These are phyloP conservation scores for Agrilus cyanescens DNA, from an alignment of 2,888 invertebrate species.

Conservation along the genomic window DNA sequence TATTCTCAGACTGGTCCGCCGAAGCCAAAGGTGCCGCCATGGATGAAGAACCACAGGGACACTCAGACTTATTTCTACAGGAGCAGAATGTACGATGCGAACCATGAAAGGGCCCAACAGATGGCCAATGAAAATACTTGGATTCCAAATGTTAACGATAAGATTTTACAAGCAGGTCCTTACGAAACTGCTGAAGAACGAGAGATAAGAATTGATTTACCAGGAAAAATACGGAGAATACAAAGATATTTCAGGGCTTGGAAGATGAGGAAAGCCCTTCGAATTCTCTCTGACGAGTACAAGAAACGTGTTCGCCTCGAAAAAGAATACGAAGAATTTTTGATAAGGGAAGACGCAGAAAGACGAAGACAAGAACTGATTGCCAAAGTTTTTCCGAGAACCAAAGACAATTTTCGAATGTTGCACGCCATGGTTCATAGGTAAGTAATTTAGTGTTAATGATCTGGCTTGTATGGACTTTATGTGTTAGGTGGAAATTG, in stretches of 20 bases:
- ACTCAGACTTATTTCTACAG: conserved; percentile 50
- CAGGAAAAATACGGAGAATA: conserved; percentile 46
- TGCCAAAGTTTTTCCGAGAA: conserved; percentile 57
- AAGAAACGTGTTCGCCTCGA: conserved; percentile 41
- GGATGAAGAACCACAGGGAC: conserved; percentile 45
- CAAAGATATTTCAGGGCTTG: conserved; percentile 52
- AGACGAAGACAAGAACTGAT: conserved; percentile 45
- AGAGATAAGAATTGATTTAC: conserved; percentile 43
- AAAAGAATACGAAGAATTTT: conserved; percentile 37
- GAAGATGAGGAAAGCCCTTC: conserved; percentile 41
- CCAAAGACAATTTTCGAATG: conserved; percentile 62
- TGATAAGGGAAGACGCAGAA: conserved; percentile 38
- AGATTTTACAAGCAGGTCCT: conserved; percentile 44
- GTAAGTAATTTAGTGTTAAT: no score
- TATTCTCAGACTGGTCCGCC: conserved; percentile 67
- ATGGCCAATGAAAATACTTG: conserved; percentile 45
- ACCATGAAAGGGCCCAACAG: conserved; percentile 48
- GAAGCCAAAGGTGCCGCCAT: conserved; percentile 39
- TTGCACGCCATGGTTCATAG: conserved; percentile 46
- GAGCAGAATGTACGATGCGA: conserved; percentile 43
- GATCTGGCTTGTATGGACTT: no score
- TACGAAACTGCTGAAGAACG: conserved; percentile 57
- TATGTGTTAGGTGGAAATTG: conserved; percentile 52
- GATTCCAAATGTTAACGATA: conserved; percentile 52
- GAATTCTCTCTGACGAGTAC: conserved; percentile 39